Percentiles rank a stretch among this genome's conserved stretches.
These are phyloP conservation scores for Xenopus tropicalis DNA, from an alignment of 2,113 vertebrate genomes.

Conservation along the genomic window UCB_Xtro_10.0 CM004445.2:48799501-48800000, in stretches of 20 bases:
- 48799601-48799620: no score
- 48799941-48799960: no score
- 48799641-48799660: constrained; percentile 1
- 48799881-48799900: not conserved
- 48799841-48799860: constrained; percentile 73
- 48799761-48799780: constrained; percentile 75
- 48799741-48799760: constrained; percentile 88
- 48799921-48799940: no score
- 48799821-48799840: constrained; percentile 76
- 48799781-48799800: constrained; percentile 70
- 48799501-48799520: no score
- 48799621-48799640: no score
- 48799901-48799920: no score
- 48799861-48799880: not conserved
- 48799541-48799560: no score
- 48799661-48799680: constrained; percentile 77
- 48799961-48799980: no score
- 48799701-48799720: constrained; percentile 80
- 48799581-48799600: no score
- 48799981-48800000: no score
- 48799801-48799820: constrained; percentile 76
- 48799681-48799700: constrained; percentile 85
- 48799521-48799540: no score
- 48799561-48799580: no score
- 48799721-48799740: constrained; percentile 86